Evolutionary conservation across 1,140 invertebrate species (phyloP), one percentile per base, ranked within the genome.

Genomic region (Xylocopa sonorina): DNA sequence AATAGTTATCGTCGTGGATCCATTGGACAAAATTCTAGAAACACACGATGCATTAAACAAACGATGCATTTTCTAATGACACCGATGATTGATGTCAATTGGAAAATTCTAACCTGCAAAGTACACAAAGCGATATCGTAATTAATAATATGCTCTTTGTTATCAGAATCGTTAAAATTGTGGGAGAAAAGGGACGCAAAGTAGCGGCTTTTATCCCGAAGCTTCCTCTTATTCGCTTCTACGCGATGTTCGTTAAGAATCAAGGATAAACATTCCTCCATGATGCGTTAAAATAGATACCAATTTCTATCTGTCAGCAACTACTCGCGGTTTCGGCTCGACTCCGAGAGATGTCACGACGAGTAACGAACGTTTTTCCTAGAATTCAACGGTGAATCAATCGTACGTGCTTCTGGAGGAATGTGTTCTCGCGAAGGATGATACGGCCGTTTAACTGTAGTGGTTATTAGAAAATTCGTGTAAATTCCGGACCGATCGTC

Each of bases 21-120:
- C 89, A 90, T 12, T 87, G 21, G 10, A 89, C 46, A 50, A 89
- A 90, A 82, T 79, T 60, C 89, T 90, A 63, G 34, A 80, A 82
- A 64, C 27, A 60, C 76, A 62, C n/a, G n/a, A n/a, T n/a, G n/a
- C n/a, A n/a, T n/a, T n/a, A n/a, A n/a, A n/a, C n/a, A n/a, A n/a
- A n/a, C n/a, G n/a, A n/a, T n/a, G n/a, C n/a, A n/a, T n/a, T n/a
- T n/a, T n/a, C n/a, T n/a, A n/a, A n/a, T n/a, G n/a, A n/a, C n/a
- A n/a, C n/a, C n/a, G n/a, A n/a, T n/a, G 5, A 63, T 51, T 55
- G 2, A 29, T 2, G 3, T 43, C 14, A 63, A 29, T 38, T 14
- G 38, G 21, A 43, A 60, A 48, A n/a, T n/a, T n/a, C n/a, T 29
- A 81, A 90, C 89, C 83, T 89, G 12, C 3, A 90, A 84, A 10